Base-by-base conservation (phyloP, 2,113 vertebrate genomes). In the Ageneiosus marmoratus region DNA sequence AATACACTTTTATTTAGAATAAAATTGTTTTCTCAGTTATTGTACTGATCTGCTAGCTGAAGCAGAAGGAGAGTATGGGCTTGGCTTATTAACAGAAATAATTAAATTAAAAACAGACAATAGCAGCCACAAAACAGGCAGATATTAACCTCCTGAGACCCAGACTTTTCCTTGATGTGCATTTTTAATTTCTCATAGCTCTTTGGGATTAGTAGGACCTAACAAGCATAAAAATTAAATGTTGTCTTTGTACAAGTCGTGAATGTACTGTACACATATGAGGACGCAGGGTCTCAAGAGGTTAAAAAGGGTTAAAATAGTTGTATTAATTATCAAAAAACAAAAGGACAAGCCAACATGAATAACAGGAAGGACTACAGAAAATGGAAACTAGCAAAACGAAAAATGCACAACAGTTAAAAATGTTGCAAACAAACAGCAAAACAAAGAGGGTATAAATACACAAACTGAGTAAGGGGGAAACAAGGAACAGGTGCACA, bases 401-500 rank as follows among this genome's bases (percentile, higher is more conserved):
- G 32, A 27, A 32, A 53, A 53, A 53, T 18, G 3, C 32, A 8
- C 15, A 15, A 7, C 46, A 51, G 70, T 32, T 74, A 74, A 50
- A 51, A 51, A 50, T 10, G 27, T 51, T 50, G 72, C 72, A 74
- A 51, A 51, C 15, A 32, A 20, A 51, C 50, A 53, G 16, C 1
- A 6, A 75, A 53, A 75, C 50, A 22, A 15, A 32, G 12, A 73
- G 13, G 24, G 37, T 15, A 73, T 18, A 73, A 48, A 73, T 73
- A 73, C 44, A 73, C 44, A 50, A 73, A 73, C 44, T 73, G 44
- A 29, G 48, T 73, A 27, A 34, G n/a, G 13, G n/a, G 41, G 69
- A 27, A 72, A 72, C 69, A 8, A 72, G 24, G 41, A 72, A 48
- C 69, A 72, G 69, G 69, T 48, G 69, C 44, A 48, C 44, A 72